These are phyloP conservation scores for Pyxicephalus adspersus DNA, from an alignment of 2,113 vertebrate genomes.

Conservation along the genomic window DNA sequence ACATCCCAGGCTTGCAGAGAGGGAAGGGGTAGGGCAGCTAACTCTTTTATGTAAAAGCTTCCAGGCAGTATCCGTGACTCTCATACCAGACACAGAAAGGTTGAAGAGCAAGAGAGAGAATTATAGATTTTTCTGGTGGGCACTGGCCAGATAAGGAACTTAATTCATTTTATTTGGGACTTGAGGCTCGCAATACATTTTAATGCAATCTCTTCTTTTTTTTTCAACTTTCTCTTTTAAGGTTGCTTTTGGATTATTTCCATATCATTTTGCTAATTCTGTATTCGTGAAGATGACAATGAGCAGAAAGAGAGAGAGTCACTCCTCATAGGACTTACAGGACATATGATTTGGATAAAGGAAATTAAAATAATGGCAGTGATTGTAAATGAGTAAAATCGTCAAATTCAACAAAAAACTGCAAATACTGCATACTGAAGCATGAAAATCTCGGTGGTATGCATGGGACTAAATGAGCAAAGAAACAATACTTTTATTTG, in stretches of 20 bases:
- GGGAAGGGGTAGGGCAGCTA: neutral
- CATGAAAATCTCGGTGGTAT: too few relatives aligned
- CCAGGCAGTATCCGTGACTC: slow-evolving; percentile 40
- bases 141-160: slow-evolving; percentile 49
- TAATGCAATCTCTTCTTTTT: slow-evolving; percentile 39
- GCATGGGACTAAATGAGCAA: too few relatives aligned
- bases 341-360: neutral
- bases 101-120: slow-evolving; percentile 41
- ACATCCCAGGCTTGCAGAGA: neutral
- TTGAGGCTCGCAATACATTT: slow-evolving; percentile 39
- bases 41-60: slow-evolving; percentile 47
- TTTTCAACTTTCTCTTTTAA: slow-evolving; percentile 24
- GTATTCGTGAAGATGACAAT: neutral
- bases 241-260: slow-evolving; percentile 44
- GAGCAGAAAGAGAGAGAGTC: neutral
- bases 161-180: slow-evolving; percentile 50
- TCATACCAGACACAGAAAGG: slow-evolving; percentile 31
- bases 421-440: too few relatives aligned
- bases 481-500: too few relatives aligned
- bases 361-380: neutral
- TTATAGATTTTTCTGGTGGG: slow-evolving; percentile 54
- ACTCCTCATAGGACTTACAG: neutral
- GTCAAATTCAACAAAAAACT: too few relatives aligned
- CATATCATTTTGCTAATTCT: slow-evolving; percentile 28
- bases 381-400: too few relatives aligned